Evolutionary conservation across 2,888 invertebrate genomes (phyloP), one percentile per base, ranked within the genome.

Genomic region (Yponomeuta evonymella): DNA sequence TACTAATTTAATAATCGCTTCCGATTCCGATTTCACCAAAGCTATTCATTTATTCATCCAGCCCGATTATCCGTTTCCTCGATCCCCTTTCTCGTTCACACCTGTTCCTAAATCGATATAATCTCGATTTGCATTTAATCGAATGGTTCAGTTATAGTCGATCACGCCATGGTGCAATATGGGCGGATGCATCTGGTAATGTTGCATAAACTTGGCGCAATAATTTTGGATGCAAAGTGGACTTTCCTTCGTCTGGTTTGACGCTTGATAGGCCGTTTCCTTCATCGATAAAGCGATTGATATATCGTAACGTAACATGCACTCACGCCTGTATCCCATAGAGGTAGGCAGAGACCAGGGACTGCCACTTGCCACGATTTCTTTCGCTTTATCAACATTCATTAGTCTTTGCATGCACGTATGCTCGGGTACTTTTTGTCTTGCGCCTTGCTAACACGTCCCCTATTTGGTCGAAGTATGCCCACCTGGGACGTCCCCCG

Each of bases 121-220:
- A n/a, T 33, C n/a, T 67, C 67, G 43, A 67, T 67, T 36, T 43
- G 33, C n/a, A 43, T n/a, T 36, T 66, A 66, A 67, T 67, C n/a
- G 67, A 36, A 9, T 36, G 2, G 3, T 67, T 67, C 15, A 12
- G 51, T 1, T 58, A 4, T 2, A 43, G 36, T 48, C 63, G 65
- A 30, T 68, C 71, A 71, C 71, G 71, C 71, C 48, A 71, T 48
- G 51, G 71, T 71, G 71, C 71, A 64, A 71, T 71, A 69, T 71
- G 71, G 67, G 11, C 29, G 58, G 23, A 67, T 71, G 33, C 58
- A 70, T 29, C 58, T 62, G 71, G 48, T 15, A 8, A 23, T 64
- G 29, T 36, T 51, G 51, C 1, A 5, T 58, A 6, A 58, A 58
- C 51, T 58, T 58, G 12, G 12, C 15, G 51, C 51, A 5, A 15